Conservation (phyloP, 2,888 invertebrate genomes). For the Agrotis exclamationis region DNA sequence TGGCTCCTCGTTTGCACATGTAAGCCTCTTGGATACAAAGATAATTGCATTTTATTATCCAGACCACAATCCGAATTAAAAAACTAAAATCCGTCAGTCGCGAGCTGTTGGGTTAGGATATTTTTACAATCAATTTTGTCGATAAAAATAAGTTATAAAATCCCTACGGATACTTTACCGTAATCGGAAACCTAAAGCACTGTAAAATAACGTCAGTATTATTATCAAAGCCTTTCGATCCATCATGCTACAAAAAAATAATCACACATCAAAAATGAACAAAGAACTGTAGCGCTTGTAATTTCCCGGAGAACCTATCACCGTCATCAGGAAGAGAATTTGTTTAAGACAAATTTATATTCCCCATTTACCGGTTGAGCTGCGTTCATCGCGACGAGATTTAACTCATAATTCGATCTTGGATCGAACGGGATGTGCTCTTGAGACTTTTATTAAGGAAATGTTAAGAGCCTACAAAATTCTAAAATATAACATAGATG, state of each 20-base stretch:
- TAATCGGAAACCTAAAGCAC: too few species aligned
- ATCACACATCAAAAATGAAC: constrained; percentile 59
- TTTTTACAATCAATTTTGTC: too few species aligned
- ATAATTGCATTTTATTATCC: too few species aligned
- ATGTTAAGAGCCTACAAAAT: constrained; percentile 24
- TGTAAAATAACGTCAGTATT: constrained; percentile 14
- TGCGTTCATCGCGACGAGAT: constrained; percentile 71
- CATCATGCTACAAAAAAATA: constrained; percentile 11
- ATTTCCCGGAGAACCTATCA: constrained; percentile 75
- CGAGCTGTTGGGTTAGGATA: too few species aligned
- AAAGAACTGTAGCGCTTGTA: constrained; percentile 69
- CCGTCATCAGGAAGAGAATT: constrained; percentile 77
- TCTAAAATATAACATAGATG: background rate
- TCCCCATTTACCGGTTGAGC: constrained; percentile 80
- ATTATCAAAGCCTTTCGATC: constrained; percentile 19
- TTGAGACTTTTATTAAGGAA: constrained; percentile 62
- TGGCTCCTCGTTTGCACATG: too few species aligned
- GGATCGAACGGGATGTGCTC: constrained; percentile 62
- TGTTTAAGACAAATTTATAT: constrained; percentile 82
- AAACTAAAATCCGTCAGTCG: too few species aligned
- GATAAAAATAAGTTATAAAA: too few species aligned
- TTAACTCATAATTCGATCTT: constrained; percentile 77
- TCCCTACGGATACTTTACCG: too few species aligned
- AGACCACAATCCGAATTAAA: too few species aligned
- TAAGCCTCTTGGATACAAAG: too few species aligned